phyloP scores from a whole-genome alignment of 1,140 invertebrate genomes.

The Formica exsecta region DNA sequence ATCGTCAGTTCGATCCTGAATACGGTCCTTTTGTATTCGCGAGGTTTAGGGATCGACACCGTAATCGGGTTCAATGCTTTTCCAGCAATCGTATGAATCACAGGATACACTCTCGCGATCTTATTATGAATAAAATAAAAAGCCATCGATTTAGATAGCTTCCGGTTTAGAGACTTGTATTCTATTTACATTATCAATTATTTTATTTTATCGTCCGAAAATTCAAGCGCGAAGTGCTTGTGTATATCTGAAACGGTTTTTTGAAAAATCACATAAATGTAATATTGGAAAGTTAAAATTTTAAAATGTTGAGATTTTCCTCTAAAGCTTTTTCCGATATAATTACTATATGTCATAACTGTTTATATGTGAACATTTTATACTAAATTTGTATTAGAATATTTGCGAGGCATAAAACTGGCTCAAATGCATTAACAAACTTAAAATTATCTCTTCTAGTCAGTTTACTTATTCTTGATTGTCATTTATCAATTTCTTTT shows the following conservation, averaged over 20 bases:
- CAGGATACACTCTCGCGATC: constrained; percentile 59
- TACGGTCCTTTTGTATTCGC: constrained; percentile 79
- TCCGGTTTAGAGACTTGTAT: not conserved
- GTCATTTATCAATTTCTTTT: not conserved
- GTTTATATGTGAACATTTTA: not conserved
- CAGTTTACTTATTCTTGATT: not conserved
- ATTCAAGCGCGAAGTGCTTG: not conserved
- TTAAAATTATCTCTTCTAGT: not conserved
- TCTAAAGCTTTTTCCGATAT: not conserved
- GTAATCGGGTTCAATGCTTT: constrained; percentile 61
- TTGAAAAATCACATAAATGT: not conserved
- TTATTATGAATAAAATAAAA: constrained; percentile 20
- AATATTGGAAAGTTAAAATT: not conserved
- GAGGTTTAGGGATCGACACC: constrained; percentile 67
- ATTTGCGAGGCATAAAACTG: not conserved
- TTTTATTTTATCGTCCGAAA: constrained; percentile 6
- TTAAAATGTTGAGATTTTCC: not conserved
- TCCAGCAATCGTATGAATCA: constrained; percentile 66
- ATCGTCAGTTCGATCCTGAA: constrained; percentile 71
- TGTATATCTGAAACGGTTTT: not conserved
- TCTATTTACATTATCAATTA: not conserved
- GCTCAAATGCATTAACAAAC: not conserved
- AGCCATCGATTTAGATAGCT: constrained; percentile 18
- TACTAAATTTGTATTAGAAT: not conserved
- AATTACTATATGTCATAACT: not conserved